phyloP scores from a whole-genome alignment of 1,140 invertebrate genomes.

The Samia ricini region DNA sequence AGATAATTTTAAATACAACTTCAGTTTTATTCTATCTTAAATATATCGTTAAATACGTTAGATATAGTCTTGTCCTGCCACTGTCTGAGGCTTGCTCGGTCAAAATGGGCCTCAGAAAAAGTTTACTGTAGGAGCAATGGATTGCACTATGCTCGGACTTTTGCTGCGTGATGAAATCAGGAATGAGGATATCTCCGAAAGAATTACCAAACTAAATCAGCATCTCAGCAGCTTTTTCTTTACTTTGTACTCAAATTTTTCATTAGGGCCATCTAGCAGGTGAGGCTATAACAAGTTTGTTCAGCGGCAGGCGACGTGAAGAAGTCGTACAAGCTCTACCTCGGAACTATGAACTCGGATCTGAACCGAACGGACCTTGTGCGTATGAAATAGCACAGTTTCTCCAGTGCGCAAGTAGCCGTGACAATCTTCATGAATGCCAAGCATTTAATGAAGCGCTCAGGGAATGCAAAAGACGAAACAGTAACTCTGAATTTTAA shows the following conservation, averaged over 20 bases:
- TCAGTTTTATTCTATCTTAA: no score
- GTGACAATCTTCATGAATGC: constrained; percentile 55
- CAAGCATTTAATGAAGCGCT: constrained; percentile 60
- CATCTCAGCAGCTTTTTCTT: no score
- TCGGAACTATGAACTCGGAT: constrained; percentile 46
- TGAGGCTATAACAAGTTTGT: constrained; percentile 88
- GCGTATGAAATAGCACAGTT: constrained; percentile 65
- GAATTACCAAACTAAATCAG: no score
- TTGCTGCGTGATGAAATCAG: no score
- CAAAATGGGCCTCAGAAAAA: no score
- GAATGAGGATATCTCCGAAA: no score
- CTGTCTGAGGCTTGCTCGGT: no score
- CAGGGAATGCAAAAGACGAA: constrained; percentile 55
- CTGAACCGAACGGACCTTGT: constrained; percentile 59
- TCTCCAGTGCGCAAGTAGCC: constrained; percentile 52
- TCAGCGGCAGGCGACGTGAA: constrained; percentile 83
- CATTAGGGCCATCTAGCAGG: constrained; percentile 90
- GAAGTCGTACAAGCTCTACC: constrained; percentile 61
- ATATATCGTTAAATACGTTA: no score
- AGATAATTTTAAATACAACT: no score
- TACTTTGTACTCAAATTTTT: background rate
- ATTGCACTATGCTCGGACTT: no score
- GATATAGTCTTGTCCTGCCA: no score
- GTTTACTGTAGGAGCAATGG: no score
- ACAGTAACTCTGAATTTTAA: constrained; percentile 39